Base-by-base conservation (phyloP, 2,113 vertebrate genomes). In the Danionella cerebrum region DNA sequence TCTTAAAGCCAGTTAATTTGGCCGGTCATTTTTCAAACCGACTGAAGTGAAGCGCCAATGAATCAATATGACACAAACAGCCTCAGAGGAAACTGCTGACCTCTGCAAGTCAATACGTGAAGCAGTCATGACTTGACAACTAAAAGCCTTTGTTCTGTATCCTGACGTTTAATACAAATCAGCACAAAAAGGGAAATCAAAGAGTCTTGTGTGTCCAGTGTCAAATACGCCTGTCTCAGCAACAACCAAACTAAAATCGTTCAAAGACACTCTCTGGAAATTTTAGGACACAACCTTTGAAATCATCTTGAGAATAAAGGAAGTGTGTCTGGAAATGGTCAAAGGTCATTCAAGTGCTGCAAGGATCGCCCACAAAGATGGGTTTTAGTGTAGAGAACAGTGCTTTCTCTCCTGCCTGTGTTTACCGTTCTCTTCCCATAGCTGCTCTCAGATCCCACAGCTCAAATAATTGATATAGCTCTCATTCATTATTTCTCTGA, bases 351-450 rank as follows among this genome's bases (percentile, higher is more conserved):
- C 51, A 39, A 68, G 47, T 45, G 69, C 80, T 76, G 67, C 67
- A 72, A 69, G 39, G 62, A 69, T 44, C 64, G 58, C 48, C 48
- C 62, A 87, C 82, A 88, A 84, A 83, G 86, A 69, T 36, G 57
- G 65, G 67, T 79, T 84, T 87, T 70, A 83, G 69, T 67, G 8
- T 44, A 5, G 11, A 45, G n/a, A 57, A 18, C 24, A 4, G 42
- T 16, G 44, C 36, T 24, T 33, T 41, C 24, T 83, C 41, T 36
- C 16, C 24, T 29, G 39, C 14, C 44, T 54, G 45, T 50, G 36
- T 48, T 63, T 45, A 47, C 48, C 51, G 21, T 44, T 31, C 29
- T 44, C 35, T 36, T 41, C 60, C 25, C 5, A n/a, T 16, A 39
- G 41, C 70, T 51, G 39, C 62, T 48, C 35, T 59, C 31, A 25